These are phyloP conservation scores for Martes martes DNA, from an alignment of 2,113 vertebrate genomes.

Conservation along the genomic window DNA sequence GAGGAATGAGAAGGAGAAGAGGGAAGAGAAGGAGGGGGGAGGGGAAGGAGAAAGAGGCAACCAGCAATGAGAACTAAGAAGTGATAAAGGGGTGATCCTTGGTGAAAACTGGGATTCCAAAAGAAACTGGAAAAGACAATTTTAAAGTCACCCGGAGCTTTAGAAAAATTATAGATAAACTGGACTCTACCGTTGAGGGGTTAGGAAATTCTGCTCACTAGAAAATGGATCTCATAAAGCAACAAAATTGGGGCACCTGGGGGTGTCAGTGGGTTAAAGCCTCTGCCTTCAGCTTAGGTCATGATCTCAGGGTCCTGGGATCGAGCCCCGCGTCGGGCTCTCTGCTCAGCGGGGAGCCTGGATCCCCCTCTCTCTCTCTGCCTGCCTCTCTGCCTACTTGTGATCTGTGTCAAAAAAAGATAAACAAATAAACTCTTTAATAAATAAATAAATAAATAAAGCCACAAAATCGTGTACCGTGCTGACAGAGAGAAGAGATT, in stretches of 20 bases:
- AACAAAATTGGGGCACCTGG: too few relatives aligned
- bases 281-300: too few relatives aligned
- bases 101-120: not conserved
- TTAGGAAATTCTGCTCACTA: not conserved
- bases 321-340: fast-evolving
- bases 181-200: not conserved
- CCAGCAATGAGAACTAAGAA: not conserved
- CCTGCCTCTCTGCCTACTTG: too few relatives aligned
- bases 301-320: too few relatives aligned
- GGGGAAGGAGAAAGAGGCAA: not conserved
- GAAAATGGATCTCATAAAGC: not conserved
- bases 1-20: not conserved
- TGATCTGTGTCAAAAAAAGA: too few relatives aligned
- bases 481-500: not conserved
- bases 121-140: not conserved
- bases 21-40: not conserved
- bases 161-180: not conserved
- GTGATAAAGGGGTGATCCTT: not conserved
- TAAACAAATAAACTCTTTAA: too few relatives aligned
- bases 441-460: too few relatives aligned
- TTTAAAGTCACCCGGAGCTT: not conserved
- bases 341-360: too few relatives aligned
- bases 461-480: not conserved
- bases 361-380: too few relatives aligned
- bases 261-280: too few relatives aligned